These are phyloP conservation scores for Apaloderma vittatum DNA, from an alignment of 2,113 vertebrate species.

Conservation along the genomic window DNA sequence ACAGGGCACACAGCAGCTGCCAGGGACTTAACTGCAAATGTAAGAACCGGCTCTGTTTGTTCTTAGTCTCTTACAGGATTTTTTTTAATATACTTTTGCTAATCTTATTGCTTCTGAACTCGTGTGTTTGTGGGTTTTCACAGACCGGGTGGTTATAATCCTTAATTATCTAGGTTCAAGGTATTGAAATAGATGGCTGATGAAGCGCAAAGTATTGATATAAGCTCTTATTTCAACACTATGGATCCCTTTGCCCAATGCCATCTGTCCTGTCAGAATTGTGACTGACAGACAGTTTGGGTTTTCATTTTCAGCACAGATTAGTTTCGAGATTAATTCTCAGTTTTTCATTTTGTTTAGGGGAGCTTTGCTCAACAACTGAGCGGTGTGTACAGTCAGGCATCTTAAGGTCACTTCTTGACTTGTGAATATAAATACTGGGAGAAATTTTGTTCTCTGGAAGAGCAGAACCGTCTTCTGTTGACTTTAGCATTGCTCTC, in stretches of 20 bases:
- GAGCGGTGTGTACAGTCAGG: not conserved
- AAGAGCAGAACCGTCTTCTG: conserved; percentile 21
- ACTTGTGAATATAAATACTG: conserved; percentile 53
- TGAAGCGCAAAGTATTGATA: conserved; percentile 69
- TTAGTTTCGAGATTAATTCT: conserved; percentile 62
- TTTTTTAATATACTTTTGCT: conserved; percentile 48
- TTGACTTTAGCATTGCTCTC: conserved; percentile 32
- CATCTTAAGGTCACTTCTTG: conserved; percentile 50
- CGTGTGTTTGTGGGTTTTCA: conserved; percentile 54
- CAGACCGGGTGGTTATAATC: conserved; percentile 70
- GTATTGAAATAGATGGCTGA: conserved; percentile 66
- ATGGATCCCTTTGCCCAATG: conserved; percentile 52
- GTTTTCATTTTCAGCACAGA: conserved; percentile 48
- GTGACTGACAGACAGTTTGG: conserved; percentile 45
- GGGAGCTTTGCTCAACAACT: conserved; percentile 58
- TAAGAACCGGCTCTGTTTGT: conserved; percentile 8
- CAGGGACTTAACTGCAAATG: not conserved
- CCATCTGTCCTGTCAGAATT: conserved; percentile 35
- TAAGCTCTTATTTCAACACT: conserved; percentile 67
- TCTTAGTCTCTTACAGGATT: conserved; percentile 16
- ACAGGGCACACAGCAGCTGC: not conserved
- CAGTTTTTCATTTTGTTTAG: conserved; percentile 51
- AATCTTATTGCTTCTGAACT: conserved; percentile 64
- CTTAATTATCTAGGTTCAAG: conserved; percentile 72
- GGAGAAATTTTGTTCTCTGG: conserved; percentile 30